phyloP scores from a whole-genome alignment of 2,888 invertebrate genomes.

The Orthonychiurus folsomi region DNA sequence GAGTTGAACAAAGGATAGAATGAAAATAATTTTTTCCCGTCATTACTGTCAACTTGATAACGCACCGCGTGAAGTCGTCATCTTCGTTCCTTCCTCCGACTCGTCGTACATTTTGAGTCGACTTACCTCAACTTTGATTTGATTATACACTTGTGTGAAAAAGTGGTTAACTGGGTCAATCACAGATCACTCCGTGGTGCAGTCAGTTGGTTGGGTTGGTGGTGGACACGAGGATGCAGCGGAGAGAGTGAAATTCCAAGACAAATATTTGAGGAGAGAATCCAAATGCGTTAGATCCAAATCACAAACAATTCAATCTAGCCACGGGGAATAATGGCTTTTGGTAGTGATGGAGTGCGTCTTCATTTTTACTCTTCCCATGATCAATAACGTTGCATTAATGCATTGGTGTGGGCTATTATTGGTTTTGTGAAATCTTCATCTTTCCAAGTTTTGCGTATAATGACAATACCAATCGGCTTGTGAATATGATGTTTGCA shows the following conservation, averaged over 20 bases:
- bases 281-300: background rate
- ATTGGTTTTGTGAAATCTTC: no score
- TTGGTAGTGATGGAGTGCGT: no score
- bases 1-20: background rate
- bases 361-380: no score
- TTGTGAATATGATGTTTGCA: no score
- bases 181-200: background rate
- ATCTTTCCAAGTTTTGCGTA: no score
- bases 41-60: background rate
- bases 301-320: background rate
- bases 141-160: background rate
- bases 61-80: background rate
- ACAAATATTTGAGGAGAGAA: background rate
- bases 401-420: no score
- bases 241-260: background rate
- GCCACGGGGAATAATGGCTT: no score
- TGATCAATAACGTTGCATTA: no score
- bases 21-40: background rate
- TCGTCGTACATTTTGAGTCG: no score
- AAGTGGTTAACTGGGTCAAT: background rate
- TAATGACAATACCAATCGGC: no score
- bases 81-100: background rate
- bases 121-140: slow-evolving; percentile 1
- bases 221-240: background rate
- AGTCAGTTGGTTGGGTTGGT: no score